A percentile compares a stretch with the other conserved stretches of the same genome.
These are phyloP conservation scores for Corythornis madagascariensis DNA, from an alignment of 2,113 vertebrate species.

Conservation along the genomic window DNA sequence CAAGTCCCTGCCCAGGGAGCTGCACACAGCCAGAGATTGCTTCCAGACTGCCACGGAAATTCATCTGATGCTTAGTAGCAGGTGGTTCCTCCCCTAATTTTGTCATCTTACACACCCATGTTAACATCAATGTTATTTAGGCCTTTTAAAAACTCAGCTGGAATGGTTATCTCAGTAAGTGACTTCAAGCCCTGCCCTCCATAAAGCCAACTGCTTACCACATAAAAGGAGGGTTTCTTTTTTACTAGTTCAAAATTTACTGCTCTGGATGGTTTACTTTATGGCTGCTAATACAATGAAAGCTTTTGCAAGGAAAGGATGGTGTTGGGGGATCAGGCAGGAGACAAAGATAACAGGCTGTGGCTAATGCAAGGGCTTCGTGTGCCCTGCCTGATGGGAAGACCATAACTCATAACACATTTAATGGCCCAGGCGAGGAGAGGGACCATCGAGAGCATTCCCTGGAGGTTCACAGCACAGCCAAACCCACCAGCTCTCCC, in stretches of 20 bases:
- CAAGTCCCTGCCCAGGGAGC: background rate
- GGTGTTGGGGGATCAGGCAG: background rate
- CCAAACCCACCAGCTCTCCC: background rate
- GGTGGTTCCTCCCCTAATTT: constrained; percentile 27
- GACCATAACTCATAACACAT: background rate
- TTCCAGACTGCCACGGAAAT: constrained; percentile 1
- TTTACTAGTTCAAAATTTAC: constrained; percentile 28
- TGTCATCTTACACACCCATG: background rate
- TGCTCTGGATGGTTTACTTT: constrained; percentile 28
- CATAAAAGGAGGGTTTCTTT: constrained; percentile 27
- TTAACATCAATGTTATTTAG: constrained; percentile 31
- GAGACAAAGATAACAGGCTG: background rate
- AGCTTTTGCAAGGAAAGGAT: background rate
- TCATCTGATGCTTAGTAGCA: background rate
- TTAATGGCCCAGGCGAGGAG: background rate
- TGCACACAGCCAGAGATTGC: background rate
- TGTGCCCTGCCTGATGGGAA: rapidly evolving
- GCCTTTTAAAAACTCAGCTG: constrained; percentile 32
- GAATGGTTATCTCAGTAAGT: constrained; percentile 40
- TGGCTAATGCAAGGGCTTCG: background rate
- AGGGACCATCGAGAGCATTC: background rate
- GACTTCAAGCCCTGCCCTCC: background rate
- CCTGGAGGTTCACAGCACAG: background rate
- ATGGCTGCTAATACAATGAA: constrained; percentile 5
- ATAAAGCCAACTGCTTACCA: background rate